phyloP scores from a whole-genome alignment of 2,113 vertebrate genomes.

The Ameiurus melas region DNA sequence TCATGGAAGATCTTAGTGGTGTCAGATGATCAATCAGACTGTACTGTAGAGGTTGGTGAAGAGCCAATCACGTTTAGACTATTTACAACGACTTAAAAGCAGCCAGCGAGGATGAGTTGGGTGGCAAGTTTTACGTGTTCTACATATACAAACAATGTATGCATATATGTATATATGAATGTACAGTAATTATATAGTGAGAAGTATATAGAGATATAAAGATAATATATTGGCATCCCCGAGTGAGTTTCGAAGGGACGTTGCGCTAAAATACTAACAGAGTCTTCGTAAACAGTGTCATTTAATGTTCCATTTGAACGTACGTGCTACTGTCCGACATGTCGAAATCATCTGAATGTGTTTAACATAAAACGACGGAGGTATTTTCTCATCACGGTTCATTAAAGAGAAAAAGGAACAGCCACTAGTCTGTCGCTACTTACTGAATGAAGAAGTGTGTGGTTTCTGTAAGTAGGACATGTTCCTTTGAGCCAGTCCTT shows the following conservation, averaged over 20 bases:
- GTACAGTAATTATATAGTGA: constrained; percentile 33
- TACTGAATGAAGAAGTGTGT: constrained; percentile 39
- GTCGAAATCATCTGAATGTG: constrained; percentile 10
- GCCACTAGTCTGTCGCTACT: constrained; percentile 48
- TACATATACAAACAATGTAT: not conserved
- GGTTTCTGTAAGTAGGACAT: not conserved
- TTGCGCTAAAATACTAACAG: not conserved
- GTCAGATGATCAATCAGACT: not conserved
- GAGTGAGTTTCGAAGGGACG: not conserved
- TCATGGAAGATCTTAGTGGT: not conserved
- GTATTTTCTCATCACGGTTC: constrained; percentile 60
- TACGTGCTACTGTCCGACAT: constrained; percentile 51
- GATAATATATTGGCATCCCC: constrained; percentile 5
- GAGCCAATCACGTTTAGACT: not conserved
- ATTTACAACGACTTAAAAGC: not conserved
- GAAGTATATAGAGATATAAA: constrained; percentile 22
- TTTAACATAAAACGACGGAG: constrained; percentile 34
- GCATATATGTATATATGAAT: constrained; percentile 14
- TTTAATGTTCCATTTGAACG: constrained; percentile 13
- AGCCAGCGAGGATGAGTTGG: not conserved
- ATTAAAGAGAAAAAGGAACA: constrained; percentile 47
- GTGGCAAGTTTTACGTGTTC: not conserved
- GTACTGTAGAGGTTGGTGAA: not conserved
- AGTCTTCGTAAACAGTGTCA: not conserved
- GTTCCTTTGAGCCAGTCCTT: not conserved